Evolutionary conservation across 1,140 invertebrate species (phyloP), one percentile per base, ranked within the genome.

Genomic region (Mamestra configurata): DNA sequence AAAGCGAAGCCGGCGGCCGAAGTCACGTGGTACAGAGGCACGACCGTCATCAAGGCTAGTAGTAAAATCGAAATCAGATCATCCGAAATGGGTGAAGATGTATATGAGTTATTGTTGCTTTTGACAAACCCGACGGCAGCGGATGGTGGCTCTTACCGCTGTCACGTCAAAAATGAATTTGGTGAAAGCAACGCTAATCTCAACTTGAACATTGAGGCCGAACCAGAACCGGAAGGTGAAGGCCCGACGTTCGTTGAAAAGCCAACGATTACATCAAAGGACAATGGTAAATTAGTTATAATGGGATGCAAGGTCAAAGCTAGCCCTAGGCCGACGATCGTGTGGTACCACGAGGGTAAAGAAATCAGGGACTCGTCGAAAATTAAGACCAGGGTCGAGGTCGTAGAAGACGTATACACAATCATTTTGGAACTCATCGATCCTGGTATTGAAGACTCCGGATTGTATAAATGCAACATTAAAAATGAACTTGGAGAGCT

Each of bases 171-270:
- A 93, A 99, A 99, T 93, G 98, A 99, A 93, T 98, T 97, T 91
- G 99, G 99, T 70, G 99, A 99, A 96, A 99, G 98, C 82, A 99
- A 99, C 94, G 99, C 99, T 51, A 99, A 99, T 95, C 96, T 99
- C 6, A 99, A 99, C 90, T 95, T 99, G 61, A 99, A 99, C 94
- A 99, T 99, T 92, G 98, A 99, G 95, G 98, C 98, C 11, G 98
- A 98, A 89, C 97, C 98, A 0, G 98, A 98, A 93, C 97, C 97
- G 0, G 98, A 98, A 94, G 98, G 98, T 15, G 98, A 98, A 88
- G 98, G 99, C 13, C 99, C 99, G 72, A 99, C 98, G n/a, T 99
- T 99, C 94, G 97, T 99, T 51, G 99, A 99, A 92, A 99, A 99
- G 94, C 99, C 99, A 18, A 94, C 93, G 11, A 99, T 99, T 86